Evolutionary conservation across 2,888 invertebrate genomes (phyloP), one percentile per base, ranked within the genome.

Genomic region (Parnassius smintheus): DNA sequence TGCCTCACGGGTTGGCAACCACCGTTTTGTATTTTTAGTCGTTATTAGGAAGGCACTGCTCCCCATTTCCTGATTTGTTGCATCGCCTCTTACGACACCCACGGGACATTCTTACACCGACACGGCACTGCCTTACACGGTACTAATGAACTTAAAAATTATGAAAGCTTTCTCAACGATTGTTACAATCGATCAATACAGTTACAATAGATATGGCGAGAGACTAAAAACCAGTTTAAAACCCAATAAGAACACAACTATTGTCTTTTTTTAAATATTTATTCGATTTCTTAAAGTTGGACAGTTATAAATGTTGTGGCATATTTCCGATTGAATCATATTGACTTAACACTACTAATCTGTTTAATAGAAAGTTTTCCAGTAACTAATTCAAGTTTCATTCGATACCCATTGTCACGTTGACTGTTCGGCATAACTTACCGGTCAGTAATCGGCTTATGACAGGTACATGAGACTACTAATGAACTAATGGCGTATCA

Each of bases 401-500:
- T 25, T 51, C 9, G 49, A 51, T 13, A 22, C 52, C 49, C 13
- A 49, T 55, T 61, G 62, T 65, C 62, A 59, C 61, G 63, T 63
- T 65, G 58, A 61, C 61, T 64, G 57, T 51, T 62, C 51, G 59
- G 65, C 68, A 67, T 69, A 69, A 70, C 67, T 70, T 70, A 70
- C 65, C 71, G 70, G 70, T 70, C 70, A 65, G 68, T 76, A 73
- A 78, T 75, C 73, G 72, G 73, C 72, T 77, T 79, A 78, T 77
- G 81, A 79, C 77, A 74, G 77, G 72, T 77, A 78, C 77, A 81
- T 80, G 81, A 81, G 82, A 79, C 79, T 79, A 75, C 81, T 89
- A 89, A 89, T 89, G 88, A 89, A 88, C 81, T 89, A 88, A 88
- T 88, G 86, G 86, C 81, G 83, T 86, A 88, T 89, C 88, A 88